A percentile compares a stretch with the other conserved stretches of the same genome.
Evolutionary conservation across 2,113 vertebrate species (phyloP).

Genomic region (Dipodomys stephensi): DNA sequence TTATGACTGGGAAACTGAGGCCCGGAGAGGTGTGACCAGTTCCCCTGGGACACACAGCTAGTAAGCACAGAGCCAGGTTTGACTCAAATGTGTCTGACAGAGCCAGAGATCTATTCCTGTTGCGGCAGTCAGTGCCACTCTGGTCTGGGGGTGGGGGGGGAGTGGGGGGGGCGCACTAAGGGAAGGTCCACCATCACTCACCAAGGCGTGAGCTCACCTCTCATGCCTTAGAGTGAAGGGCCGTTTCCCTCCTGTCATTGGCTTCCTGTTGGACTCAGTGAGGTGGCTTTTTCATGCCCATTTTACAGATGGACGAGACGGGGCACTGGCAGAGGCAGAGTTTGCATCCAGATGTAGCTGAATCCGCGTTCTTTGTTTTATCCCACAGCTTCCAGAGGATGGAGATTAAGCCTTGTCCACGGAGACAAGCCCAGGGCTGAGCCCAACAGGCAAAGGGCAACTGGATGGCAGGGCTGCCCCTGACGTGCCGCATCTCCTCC

Average conservation of each 20-base stretch:
- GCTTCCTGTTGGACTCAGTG: neutral
- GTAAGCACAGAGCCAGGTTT: neutral
- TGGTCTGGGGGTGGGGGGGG: too few species aligned
- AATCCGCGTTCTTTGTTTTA: neutral
- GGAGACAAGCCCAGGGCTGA: neutral
- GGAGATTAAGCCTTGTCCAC: neutral
- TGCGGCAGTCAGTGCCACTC: neutral
- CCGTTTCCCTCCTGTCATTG: neutral
- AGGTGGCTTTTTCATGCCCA: neutral
- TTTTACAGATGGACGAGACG: slow-evolving; percentile 43
- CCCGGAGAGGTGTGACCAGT: neutral
- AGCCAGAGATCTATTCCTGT: neutral
- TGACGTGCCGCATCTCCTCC: neutral
- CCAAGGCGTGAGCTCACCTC: neutral
- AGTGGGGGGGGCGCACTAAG: too few species aligned
- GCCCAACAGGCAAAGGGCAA: neutral
- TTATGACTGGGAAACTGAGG: slow-evolving; percentile 13
- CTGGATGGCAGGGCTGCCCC: neutral
- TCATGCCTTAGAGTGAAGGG: neutral
- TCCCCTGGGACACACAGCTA: neutral
- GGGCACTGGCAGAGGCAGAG: neutral
- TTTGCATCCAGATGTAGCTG: neutral
- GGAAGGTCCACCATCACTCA: neutral
- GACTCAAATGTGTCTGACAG: neutral
- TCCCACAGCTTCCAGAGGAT: neutral